phyloP scores from a whole-genome alignment of 2,888 invertebrate genomes.

The Dione juno region DNA sequence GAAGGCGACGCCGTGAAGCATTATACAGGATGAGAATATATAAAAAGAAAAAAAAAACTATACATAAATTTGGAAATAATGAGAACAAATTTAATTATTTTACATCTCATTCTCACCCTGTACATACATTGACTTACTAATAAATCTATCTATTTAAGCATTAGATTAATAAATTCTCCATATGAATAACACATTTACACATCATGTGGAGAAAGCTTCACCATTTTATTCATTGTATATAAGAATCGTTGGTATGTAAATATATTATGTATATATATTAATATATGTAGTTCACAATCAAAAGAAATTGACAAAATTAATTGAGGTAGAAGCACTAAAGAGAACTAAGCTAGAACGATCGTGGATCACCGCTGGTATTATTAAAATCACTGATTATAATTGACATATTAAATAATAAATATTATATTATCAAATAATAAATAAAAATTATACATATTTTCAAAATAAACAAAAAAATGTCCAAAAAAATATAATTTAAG shows the following conservation, averaged over 20 bases:
- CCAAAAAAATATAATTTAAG: neutral
- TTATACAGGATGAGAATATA: constrained; percentile 31
- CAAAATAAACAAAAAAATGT: neutral
- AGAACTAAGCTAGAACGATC: constrained; percentile 12
- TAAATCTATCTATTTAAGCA: constrained; percentile 20
- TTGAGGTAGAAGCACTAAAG: constrained; percentile 50
- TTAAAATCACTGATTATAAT: neutral
- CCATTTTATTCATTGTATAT: constrained; percentile 35
- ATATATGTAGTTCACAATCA: constrained; percentile 26
- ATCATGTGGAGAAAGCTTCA: constrained; percentile 4
- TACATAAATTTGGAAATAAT: neutral
- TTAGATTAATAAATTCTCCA: neutral
- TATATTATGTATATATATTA: constrained; percentile 35
- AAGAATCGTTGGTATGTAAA: constrained; percentile 38
- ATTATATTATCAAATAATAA: neutral
- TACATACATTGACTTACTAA: constrained; percentile 23
- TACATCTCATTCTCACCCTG: constrained; percentile 19
- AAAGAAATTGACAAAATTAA: constrained; percentile 46
- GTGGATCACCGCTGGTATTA: constrained; percentile 14
- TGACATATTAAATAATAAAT: neutral
- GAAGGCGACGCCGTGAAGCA: constrained; percentile 65
- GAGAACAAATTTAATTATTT: neutral
- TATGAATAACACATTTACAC: constrained; percentile 12
- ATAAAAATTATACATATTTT: neutral
- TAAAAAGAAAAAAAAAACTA: neutral